Conservation (phyloP, 2,888 invertebrate genomes). For the Drosophila aldrichi region DNA sequence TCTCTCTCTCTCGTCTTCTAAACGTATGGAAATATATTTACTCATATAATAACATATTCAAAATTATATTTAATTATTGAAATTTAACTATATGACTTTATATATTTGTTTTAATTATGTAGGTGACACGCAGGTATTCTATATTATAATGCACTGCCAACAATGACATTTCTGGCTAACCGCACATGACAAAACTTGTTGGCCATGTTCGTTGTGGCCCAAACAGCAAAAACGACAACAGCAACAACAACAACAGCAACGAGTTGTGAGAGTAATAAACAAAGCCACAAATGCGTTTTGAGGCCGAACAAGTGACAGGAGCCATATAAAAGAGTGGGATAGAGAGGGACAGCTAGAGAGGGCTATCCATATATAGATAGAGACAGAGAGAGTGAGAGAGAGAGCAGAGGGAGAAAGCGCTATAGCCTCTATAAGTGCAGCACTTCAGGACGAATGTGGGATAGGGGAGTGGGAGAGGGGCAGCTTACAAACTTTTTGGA, state of each 20-base stretch:
- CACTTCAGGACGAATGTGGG: neutral
- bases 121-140: slow-evolving; percentile 9
- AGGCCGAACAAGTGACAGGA: slow-evolving; percentile 39
- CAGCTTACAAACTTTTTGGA: slow-evolving; percentile 19
- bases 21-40: too few species aligned
- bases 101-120: neutral
- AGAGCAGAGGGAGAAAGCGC: neutral
- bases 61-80: neutral
- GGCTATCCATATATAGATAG: neutral
- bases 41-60: too few species aligned
- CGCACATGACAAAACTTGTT: slow-evolving; percentile 51
- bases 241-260: slow-evolving; percentile 30
- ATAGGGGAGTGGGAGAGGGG: neutral
- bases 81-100: slow-evolving; percentile 1
- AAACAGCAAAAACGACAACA: slow-evolving; percentile 21
- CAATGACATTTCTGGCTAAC: slow-evolving; percentile 40
- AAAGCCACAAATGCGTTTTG: slow-evolving; percentile 62
- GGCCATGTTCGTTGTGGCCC: slow-evolving; percentile 41
- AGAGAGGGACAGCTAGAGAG: neutral
- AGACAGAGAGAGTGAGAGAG: neutral
- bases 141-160: slow-evolving; percentile 12
- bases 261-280: slow-evolving; percentile 53
- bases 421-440: neutral
- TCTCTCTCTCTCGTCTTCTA: too few species aligned
- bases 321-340: neutral